Percentiles rank a stretch among this genome's conserved stretches.
Conservation (phyloP, 2,797 vertebrate genomes). For the Ptychobarbus kaznakovi region DNA sequence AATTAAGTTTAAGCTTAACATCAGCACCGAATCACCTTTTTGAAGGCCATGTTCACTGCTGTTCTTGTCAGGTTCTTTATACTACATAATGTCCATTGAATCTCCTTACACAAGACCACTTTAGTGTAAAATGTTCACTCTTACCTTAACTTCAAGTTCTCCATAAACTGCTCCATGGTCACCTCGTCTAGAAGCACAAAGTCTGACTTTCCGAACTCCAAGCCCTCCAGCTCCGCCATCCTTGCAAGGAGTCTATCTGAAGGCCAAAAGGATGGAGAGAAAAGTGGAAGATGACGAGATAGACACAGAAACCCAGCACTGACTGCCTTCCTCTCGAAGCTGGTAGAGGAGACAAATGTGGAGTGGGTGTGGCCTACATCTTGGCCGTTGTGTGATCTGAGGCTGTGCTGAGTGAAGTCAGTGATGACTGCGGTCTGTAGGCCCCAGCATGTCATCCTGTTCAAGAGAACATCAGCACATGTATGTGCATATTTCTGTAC, state of each 20-base stretch:
- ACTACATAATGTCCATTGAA: background rate
- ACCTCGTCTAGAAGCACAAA: conserved; percentile 93
- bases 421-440: conserved; percentile 66
- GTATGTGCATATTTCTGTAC: conserved; percentile 38
- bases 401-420: conserved; percentile 61
- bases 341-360: conserved; percentile 51
- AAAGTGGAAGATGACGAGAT: conserved; percentile 60
- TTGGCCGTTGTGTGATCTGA: conserved; percentile 55
- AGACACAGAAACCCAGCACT: conserved; percentile 67
- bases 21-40: background rate
- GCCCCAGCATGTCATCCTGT: conserved; percentile 74
- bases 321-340: conserved; percentile 42
- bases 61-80: background rate
- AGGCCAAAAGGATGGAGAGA: conserved; percentile 46
- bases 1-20: background rate
- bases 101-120: background rate
- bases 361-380: conserved; percentile 71
- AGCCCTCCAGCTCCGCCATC: conserved; percentile 90
- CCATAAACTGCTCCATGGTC: conserved; percentile 93
- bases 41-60: background rate
- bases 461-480: conserved; percentile 40
- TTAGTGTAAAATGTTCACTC: conserved; percentile 3
- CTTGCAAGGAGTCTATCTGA: background rate
- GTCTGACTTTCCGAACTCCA: conserved; percentile 91
- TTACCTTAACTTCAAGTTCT: conserved; percentile 91